Evolutionary conservation across 1,140 invertebrate genomes (phyloP).

Genomic region (honey bee (Apis mellifera)): Amel_HAv3.1 CM009940.2:3616001-3616500

Average conservation of each 20-base stretch:
- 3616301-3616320: no score
- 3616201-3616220: slow-evolving; percentile 43
- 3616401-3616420: no score
- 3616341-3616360: no score
- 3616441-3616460: no score
- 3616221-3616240: slow-evolving; percentile 10
- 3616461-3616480: no score
- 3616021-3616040: background rate
- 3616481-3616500: no score
- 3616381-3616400: no score
- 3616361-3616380: no score
- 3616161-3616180: background rate
- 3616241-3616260: background rate
- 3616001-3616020: slow-evolving; percentile 21
- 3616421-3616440: no score
- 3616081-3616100: slow-evolving; percentile 19
- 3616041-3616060: slow-evolving; percentile 21
- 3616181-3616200: background rate
- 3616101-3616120: background rate
- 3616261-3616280: background rate
- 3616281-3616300: no score
- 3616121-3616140: slow-evolving; percentile 27
- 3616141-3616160: slow-evolving; percentile 32
- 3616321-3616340: no score
- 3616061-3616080: background rate